A percentile compares a stretch with the other conserved stretches of the same genome.
Evolutionary conservation across 2,888 invertebrate species (phyloP).

Genomic region (Chironomus tentans): DNA sequence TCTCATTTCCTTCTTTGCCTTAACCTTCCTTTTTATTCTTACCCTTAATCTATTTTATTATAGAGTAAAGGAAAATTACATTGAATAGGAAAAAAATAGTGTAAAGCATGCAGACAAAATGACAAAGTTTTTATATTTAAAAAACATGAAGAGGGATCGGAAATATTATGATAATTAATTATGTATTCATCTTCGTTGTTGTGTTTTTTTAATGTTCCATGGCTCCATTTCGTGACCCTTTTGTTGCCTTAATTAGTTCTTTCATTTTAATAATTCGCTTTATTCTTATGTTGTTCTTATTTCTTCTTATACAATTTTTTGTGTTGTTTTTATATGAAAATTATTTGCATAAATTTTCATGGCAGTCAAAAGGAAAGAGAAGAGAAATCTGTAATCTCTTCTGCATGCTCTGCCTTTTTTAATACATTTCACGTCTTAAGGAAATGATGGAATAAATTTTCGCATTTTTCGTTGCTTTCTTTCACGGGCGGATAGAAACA

Average conservation of each 20-base stretch:
- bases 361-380: not conserved
- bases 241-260: constrained; percentile 25
- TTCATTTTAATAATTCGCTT: constrained; percentile 11
- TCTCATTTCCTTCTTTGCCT: too few relatives aligned
- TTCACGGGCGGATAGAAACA: not conserved
- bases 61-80: not conserved
- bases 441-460: constrained; percentile 19
- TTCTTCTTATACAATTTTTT: not conserved
- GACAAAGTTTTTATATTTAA: too few relatives aligned
- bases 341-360: constrained; percentile 17
- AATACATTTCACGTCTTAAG: constrained; percentile 20
- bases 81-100: too few relatives aligned
- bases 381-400: constrained; percentile 16
- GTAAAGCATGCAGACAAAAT: too few relatives aligned
- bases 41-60: not conserved
- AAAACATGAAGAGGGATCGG: not conserved
- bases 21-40: not conserved
- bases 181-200: constrained; percentile 22
- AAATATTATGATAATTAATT: constrained; percentile 24
- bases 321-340: not conserved
- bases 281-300: not conserved
- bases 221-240: constrained; percentile 11
- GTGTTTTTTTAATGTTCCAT: not conserved
- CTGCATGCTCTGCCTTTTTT: constrained; percentile 7
- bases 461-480: not conserved